phyloP scores from a whole-genome alignment of 2,888 invertebrate genomes.

The Drosophila percnosoma region DNA sequence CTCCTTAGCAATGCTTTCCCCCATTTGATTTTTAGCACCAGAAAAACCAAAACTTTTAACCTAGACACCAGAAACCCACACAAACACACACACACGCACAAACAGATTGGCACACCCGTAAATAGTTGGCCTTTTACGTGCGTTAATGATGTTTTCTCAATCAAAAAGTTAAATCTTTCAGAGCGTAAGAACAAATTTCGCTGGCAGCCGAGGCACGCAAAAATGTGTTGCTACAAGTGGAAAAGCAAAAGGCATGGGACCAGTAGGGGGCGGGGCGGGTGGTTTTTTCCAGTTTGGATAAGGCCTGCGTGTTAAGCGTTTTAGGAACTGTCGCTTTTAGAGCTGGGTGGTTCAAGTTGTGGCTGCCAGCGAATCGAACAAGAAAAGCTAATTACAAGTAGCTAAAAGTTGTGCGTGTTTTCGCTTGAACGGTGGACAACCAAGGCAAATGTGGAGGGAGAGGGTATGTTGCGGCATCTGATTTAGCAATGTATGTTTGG shows the following conservation, averaged over 20 bases:
- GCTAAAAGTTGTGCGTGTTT: slow-evolving; percentile 76
- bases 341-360: slow-evolving; percentile 38
- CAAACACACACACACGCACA: slow-evolving; percentile 9
- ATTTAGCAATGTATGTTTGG: slow-evolving; percentile 17
- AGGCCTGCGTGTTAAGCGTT: slow-evolving; percentile 65
- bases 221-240: slow-evolving; percentile 51
- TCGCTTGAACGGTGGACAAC: slow-evolving; percentile 58
- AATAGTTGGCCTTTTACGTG: slow-evolving; percentile 78
- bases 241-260: not conserved
- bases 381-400: slow-evolving; percentile 81
- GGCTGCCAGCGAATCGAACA: slow-evolving; percentile 73
- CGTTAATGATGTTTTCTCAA: slow-evolving; percentile 83
- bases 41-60: slow-evolving; percentile 76
- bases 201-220: slow-evolving; percentile 66
- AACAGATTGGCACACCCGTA: slow-evolving; percentile 44
- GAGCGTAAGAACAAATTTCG: slow-evolving; percentile 68
- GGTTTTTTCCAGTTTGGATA: slow-evolving; percentile 24
- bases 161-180: slow-evolving; percentile 81
- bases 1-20: slow-evolving; percentile 58
- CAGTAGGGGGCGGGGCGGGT: not conserved
- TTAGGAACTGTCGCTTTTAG: slow-evolving; percentile 57
- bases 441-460: slow-evolving; percentile 4
- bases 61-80: slow-evolving; percentile 50
- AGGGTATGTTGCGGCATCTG: slow-evolving; percentile 5
- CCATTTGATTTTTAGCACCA: slow-evolving; percentile 76